Evolutionary conservation across 1,140 invertebrate species (phyloP).

Genomic region (Atta cephalotes): DNA sequence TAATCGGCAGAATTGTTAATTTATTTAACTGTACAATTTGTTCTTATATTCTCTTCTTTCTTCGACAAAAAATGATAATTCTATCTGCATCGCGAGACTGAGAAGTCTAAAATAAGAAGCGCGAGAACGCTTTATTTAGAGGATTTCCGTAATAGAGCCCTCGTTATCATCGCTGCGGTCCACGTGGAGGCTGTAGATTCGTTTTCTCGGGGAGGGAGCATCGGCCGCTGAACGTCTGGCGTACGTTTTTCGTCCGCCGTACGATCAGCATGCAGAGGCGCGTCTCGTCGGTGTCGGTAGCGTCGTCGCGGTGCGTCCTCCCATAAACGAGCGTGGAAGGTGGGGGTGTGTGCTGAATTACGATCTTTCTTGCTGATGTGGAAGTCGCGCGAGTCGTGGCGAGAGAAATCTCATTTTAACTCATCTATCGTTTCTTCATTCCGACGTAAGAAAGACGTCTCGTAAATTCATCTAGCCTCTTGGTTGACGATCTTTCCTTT

Average conservation of each 20-base stretch:
- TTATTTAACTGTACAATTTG: too few relatives aligned
- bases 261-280: neutral
- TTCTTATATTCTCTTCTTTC: too few relatives aligned
- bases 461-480: neutral
- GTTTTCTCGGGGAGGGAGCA: neutral
- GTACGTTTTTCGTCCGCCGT: slow-evolving; percentile 15
- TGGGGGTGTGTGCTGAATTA: slow-evolving; percentile 25
- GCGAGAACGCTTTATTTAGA: neutral
- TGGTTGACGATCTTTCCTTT: neutral
- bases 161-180: neutral
- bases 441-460: neutral
- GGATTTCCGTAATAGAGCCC: neutral
- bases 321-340: neutral
- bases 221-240: slow-evolving; percentile 11
- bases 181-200: slow-evolving; percentile 52
- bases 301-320: neutral
- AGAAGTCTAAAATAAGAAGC: slow-evolving; percentile 10
- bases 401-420: neutral
- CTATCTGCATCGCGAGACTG: neutral
- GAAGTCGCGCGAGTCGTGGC: neutral
- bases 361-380: slow-evolving; percentile 49
- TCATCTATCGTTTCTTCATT: neutral
- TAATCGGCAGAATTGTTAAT: too few relatives aligned
- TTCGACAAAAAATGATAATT: too few relatives aligned
- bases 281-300: neutral